phyloP scores from a whole-genome alignment of 2,888 invertebrate species.

The Artemia sinica region DNA sequence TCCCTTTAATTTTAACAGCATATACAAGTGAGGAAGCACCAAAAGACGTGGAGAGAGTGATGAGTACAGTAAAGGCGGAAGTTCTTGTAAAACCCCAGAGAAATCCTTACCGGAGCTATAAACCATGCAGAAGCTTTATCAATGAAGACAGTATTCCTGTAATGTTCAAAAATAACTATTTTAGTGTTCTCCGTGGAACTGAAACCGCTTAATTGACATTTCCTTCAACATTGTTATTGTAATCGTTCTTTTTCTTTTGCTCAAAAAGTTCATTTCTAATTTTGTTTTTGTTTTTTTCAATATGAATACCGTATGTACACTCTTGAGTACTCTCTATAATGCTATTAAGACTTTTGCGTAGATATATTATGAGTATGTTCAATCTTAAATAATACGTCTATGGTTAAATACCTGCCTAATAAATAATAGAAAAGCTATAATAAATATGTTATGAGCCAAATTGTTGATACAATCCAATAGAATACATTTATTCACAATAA shows the following conservation, averaged over 20 bases:
- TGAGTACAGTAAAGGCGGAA: constrained; percentile 29
- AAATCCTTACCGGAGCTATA: constrained; percentile 48
- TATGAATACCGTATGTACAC: background rate
- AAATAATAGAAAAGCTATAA: too few species aligned
- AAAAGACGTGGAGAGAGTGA: constrained; percentile 42
- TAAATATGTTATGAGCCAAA: too few species aligned
- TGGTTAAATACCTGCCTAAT: too few species aligned
- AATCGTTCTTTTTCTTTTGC: too few species aligned
- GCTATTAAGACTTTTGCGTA: background rate
- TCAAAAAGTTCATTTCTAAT: too few species aligned
- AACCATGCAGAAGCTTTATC: constrained; percentile 55
- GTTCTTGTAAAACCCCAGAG: constrained; percentile 39
- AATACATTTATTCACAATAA: too few species aligned
- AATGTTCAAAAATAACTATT: constrained; percentile 51
- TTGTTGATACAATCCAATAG: too few species aligned
- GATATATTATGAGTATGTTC: background rate
- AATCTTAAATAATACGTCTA: background rate
- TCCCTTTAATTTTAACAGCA: constrained; percentile 46
- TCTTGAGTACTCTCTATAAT: background rate
- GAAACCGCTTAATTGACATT: background rate
- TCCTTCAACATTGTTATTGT: too few species aligned
- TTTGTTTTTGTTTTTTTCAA: too few species aligned
- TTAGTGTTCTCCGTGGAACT: constrained; percentile 24
- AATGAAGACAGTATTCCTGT: constrained; percentile 50
- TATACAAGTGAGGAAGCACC: constrained; percentile 49